Conservation (phyloP, 2,113 vertebrate genomes). For the Alces alces region DNA sequence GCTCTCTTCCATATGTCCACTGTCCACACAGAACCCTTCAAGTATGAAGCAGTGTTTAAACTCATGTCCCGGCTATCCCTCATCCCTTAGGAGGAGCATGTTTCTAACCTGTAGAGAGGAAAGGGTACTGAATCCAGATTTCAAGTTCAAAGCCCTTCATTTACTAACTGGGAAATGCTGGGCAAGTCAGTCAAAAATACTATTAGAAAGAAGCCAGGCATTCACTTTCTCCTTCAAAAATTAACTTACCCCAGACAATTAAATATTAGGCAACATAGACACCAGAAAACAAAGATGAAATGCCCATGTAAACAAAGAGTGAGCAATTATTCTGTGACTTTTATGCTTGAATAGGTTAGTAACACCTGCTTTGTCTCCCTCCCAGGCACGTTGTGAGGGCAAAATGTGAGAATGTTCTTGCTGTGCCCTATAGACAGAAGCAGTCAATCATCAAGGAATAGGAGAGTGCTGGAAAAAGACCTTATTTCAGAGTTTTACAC, state of each 20-base stretch:
- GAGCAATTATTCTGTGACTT: neutral
- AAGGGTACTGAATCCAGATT: neutral
- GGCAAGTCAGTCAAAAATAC: neutral
- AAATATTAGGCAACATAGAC: neutral
- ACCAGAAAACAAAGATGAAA: neutral
- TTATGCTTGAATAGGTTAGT: neutral
- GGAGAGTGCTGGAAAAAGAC: neutral
- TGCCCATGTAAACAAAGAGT: neutral
- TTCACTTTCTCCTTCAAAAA: neutral
- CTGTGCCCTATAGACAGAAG: neutral
- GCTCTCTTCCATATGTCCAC: neutral
- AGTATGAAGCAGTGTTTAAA: neutral
- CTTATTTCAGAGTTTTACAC: neutral
- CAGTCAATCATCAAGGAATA: neutral
- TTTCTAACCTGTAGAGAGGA: neutral
- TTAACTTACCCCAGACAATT: neutral
- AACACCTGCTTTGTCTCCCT: neutral
- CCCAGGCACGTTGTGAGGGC: neutral
- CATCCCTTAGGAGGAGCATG: neutral
- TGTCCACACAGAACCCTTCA: neutral
- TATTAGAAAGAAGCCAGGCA: neutral
- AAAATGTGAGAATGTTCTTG: neutral
- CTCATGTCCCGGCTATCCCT: neutral
- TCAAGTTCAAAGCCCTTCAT: neutral
- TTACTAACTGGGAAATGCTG: neutral